Percentiles rank a stretch among this genome's conserved stretches.
Conservation (phyloP, 2,888 invertebrate species). For the Trichopoda pennipes region DNA sequence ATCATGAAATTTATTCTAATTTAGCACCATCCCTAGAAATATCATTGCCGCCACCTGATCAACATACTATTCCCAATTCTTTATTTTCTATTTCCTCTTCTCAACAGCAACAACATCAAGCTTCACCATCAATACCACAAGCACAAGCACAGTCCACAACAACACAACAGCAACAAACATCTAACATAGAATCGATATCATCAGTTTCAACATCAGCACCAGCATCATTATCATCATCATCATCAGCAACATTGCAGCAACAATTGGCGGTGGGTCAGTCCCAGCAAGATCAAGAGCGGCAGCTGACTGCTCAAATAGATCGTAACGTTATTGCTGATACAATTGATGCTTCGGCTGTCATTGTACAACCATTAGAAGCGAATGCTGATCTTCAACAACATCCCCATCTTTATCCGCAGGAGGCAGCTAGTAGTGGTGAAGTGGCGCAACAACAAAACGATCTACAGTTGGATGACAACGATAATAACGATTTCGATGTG, state of each 20-base stretch:
- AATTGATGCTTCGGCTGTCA: conserved; percentile 71
- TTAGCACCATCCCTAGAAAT: conserved; percentile 63
- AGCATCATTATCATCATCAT: conserved; percentile 71
- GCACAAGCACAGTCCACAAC: conserved; percentile 47
- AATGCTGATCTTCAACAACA: conserved; percentile 54
- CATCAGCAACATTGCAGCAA: conserved; percentile 71
- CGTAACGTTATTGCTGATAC: conserved; percentile 70
- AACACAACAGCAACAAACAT: conserved; percentile 37
- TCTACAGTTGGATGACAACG: conserved; percentile 67
- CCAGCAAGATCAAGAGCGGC: conserved; percentile 59
- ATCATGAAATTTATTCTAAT: conserved; percentile 49
- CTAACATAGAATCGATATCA: conserved; percentile 20
- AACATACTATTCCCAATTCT: conserved; percentile 62
- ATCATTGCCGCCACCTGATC: conserved; percentile 68
- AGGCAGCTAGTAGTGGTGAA: conserved; percentile 43
- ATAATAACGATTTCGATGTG: conserved; percentile 64
- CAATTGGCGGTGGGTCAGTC: conserved; percentile 57
- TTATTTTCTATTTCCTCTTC: conserved; percentile 74
- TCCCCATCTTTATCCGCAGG: conserved; percentile 48
- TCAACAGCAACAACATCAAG: conserved; percentile 68
- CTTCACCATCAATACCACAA: conserved; percentile 46
- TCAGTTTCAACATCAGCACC: conserved; percentile 66
- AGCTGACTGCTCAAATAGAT: conserved; percentile 62
- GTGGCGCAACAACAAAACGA: conserved; percentile 48
- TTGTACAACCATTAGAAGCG: conserved; percentile 61